phyloP scores from a whole-genome alignment of 1,140 invertebrate genomes.

The Brachionus rubens region DNA sequence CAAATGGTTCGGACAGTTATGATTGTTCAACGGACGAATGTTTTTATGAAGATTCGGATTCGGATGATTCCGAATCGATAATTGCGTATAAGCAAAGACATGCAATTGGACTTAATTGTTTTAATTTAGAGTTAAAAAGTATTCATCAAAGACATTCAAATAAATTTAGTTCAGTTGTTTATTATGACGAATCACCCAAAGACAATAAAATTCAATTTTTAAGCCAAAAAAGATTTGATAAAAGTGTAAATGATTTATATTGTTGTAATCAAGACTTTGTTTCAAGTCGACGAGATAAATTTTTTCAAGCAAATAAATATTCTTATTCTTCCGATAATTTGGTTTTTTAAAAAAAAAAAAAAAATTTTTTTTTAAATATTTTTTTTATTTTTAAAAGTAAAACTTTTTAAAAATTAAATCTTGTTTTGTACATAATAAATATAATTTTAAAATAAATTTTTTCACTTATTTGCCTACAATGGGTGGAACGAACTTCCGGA shows the following conservation, averaged over 20 bases:
- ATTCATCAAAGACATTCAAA: background rate
- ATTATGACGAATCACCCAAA: background rate
- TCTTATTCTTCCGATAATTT: slow-evolving; percentile 38
- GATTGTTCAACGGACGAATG: slow-evolving; percentile 1
- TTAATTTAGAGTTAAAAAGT: background rate
- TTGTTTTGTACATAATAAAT: no score
- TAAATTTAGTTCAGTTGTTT: background rate
- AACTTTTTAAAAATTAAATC: no score
- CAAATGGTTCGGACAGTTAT: slow-evolving; percentile 7
- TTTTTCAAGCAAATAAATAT: background rate
- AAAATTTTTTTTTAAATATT: no score
- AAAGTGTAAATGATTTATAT: background rate
- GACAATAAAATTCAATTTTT: slow-evolving; percentile 4
- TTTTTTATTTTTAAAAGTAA: no score
- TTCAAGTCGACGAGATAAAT: background rate
- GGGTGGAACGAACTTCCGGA: no score
- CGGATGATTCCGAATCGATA: slow-evolving; percentile 36
- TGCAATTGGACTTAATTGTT: slow-evolving; percentile 24
- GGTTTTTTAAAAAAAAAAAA: slow-evolving; percentile 6
- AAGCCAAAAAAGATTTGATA: slow-evolving; percentile 17
- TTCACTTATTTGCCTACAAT: no score
- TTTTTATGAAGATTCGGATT: slow-evolving; percentile 24
- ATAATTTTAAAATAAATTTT: no score
- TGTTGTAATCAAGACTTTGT: slow-evolving; percentile 10
- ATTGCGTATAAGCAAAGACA: slow-evolving; percentile 31